Evolutionary conservation across 2,113 vertebrate species (phyloP).

Genomic region (Rhinichthys klamathensis): DNA sequence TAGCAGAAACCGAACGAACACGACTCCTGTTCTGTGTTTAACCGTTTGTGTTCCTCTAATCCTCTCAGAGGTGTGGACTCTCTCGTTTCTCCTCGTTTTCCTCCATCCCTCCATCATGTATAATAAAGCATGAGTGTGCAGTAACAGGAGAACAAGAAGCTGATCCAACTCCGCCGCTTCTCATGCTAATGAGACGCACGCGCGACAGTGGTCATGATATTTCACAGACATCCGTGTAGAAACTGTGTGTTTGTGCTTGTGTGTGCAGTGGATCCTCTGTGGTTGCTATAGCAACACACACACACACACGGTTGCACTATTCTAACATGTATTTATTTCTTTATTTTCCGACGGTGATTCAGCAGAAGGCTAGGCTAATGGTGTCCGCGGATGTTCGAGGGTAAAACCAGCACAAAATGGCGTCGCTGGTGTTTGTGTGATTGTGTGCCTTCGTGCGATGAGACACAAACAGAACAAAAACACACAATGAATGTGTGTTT

Average conservation of each 20-base stretch:
- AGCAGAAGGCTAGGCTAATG: neutral
- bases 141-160: neutral
- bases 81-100: neutral
- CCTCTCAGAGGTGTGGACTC: neutral
- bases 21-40: too few relatives aligned
- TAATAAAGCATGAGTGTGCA: neutral
- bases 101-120: neutral
- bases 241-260: slow-evolving; percentile 1
- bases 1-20: neutral
- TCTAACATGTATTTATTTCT: neutral
- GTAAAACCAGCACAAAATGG: slow-evolving; percentile 18
- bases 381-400: neutral
- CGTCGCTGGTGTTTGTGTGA: neutral
- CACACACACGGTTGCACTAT: neutral
- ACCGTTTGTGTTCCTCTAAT: neutral
- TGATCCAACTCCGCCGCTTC: neutral
- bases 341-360: neutral
- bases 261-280: slow-evolving; percentile 47
- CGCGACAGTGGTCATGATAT: neutral
- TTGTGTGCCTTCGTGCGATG: neutral
- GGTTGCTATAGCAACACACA: slow-evolving; percentile 73
- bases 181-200: slow-evolving; percentile 21
- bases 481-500: neutral
- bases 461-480: neutral
- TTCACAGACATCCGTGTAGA: slow-evolving; percentile 6